Evolutionary conservation across 2,113 vertebrate species (phyloP), one percentile per base, ranked within the genome.

Genomic region (Sarotherodon lohbergeri): DNA sequence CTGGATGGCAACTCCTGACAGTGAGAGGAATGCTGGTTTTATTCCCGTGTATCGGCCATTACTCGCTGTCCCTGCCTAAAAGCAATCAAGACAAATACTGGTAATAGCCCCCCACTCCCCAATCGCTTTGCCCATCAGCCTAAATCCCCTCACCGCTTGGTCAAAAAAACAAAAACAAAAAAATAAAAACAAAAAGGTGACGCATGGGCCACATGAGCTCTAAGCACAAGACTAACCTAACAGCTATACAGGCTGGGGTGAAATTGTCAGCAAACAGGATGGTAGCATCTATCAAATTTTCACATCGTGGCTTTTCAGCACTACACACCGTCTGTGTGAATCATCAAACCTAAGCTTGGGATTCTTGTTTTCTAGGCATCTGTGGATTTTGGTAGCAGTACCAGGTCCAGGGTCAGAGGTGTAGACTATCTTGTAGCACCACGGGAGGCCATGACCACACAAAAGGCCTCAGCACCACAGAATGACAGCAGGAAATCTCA

Each of bases 1-100:
- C 80, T 85, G 91, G 79, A 85, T 85, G 87, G 91, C 90, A 92
- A 89, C 93, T 90, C 91, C 92, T 82, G 89, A 92, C 91, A 93
- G 92, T 88, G 93, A 94, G 91, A 95, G 93, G 93, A 94, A 94
- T 94, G 95, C 94, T 96, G 94, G 94, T 94, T 93, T 92, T 91
- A 93, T 90, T 90, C 91, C 85, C 57, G 73, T 87, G 82, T 86
- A 52, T 92, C 85, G 90, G 91, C 92, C 84, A 88, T 93, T 88
- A 86, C 87, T 90, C 79, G 12, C 91, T 88, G 89, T 87, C 92
- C 86, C 87, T 88, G 92, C 88, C 68, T 91, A 89, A 91, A 92
- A 91, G 84, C 88, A 84, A 92, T 89, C 85, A 17, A 83, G 80
- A 90, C 63, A 80, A 86, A 91, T 71, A 73, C 90, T 85, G 88